Percentiles rank a stretch among this genome's conserved stretches.
These are phyloP conservation scores for Dicyrtomina minuta DNA, from an alignment of 2,888 invertebrate species.

Conservation along the genomic window DNA sequence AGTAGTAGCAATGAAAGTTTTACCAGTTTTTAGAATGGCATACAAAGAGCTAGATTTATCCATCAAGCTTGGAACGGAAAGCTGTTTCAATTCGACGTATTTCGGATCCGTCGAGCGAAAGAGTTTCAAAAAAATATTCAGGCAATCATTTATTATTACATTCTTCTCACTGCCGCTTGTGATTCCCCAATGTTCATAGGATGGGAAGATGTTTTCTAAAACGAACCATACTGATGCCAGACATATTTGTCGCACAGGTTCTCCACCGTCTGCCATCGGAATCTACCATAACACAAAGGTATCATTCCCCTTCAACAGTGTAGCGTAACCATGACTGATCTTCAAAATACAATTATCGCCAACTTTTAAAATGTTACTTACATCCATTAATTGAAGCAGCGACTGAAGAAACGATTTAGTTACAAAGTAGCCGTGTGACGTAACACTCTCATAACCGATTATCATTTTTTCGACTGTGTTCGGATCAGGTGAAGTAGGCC, in stretches of 20 bases:
- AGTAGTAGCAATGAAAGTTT: no score
- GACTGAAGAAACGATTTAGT: slow-evolving; percentile 40
- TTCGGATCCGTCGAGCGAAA: slow-evolving; percentile 26
- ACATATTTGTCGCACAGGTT: slow-evolving; percentile 19
- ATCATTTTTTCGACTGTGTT: slow-evolving; percentile 38
- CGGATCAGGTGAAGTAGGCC: slow-evolving; percentile 23
- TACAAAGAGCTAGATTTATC: slow-evolving; percentile 40
- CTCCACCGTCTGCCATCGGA: slow-evolving; percentile 17
- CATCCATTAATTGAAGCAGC: slow-evolving; percentile 26
- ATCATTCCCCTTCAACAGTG: no score
- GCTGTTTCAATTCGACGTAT: slow-evolving; percentile 35
- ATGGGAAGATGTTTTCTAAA: slow-evolving; percentile 43
- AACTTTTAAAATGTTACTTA: background rate
- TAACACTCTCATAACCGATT: slow-evolving; percentile 46
- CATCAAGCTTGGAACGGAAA: slow-evolving; percentile 34
- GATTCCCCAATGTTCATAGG: slow-evolving; percentile 44
- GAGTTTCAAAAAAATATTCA: slow-evolving; percentile 38
- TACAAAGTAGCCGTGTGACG: slow-evolving; percentile 33
- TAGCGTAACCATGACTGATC: no score
- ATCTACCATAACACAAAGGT: slow-evolving; percentile 3
- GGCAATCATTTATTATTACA: slow-evolving; percentile 38
- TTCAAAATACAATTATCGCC: background rate
- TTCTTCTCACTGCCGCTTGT: slow-evolving; percentile 29
- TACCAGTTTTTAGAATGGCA: slow-evolving; percentile 38
- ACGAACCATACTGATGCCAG: slow-evolving; percentile 36